These are phyloP conservation scores for Tetranychus piercei DNA, from an alignment of 2,888 invertebrate species.

Conservation along the genomic window DNA sequence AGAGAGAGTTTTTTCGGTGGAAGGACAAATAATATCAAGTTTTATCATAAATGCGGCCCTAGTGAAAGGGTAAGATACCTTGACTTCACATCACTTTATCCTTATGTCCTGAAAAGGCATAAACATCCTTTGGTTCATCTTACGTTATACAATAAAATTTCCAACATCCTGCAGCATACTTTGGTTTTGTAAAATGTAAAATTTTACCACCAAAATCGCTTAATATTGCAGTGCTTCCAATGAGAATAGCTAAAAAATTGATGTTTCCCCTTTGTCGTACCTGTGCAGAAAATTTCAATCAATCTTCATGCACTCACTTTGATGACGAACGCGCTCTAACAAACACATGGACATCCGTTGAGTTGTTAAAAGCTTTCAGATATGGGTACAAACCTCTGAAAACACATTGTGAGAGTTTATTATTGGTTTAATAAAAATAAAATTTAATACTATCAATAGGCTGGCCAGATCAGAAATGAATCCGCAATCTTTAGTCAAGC, in stretches of 20 bases:
- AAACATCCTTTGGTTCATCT: constrained; percentile 28
- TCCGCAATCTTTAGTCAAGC: too few species aligned
- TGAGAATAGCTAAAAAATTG: constrained; percentile 25
- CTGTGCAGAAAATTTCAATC: constrained; percentile 24
- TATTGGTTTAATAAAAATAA: too few species aligned
- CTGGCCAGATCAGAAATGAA: too few species aligned
- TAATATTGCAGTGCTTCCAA: constrained; percentile 29
- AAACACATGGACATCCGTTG: constrained; percentile 29
- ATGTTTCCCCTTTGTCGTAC: constrained; percentile 28
- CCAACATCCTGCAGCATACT: constrained; percentile 19
- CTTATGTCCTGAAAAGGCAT: constrained; percentile 20
- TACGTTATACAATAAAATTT: constrained; percentile 25
- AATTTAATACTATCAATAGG: too few species aligned
- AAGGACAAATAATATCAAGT: constrained; percentile 27
- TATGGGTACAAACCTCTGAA: constrained; percentile 27
- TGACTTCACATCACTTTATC: constrained; percentile 28
- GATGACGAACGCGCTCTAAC: constrained; percentile 26
- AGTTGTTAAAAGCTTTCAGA: constrained; percentile 27
- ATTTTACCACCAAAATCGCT: constrained; percentile 27
- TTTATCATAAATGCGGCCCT: constrained; percentile 24
- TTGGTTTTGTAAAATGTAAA: constrained; percentile 28
- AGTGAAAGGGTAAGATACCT: constrained; percentile 23
- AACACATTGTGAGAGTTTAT: too few species aligned
- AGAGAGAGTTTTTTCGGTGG: constrained; percentile 29
- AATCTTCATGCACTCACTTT: constrained; percentile 25